These are phyloP conservation scores for Cydia pomonella DNA, from an alignment of 1,140 invertebrate species.

Conservation along the genomic window DNA sequence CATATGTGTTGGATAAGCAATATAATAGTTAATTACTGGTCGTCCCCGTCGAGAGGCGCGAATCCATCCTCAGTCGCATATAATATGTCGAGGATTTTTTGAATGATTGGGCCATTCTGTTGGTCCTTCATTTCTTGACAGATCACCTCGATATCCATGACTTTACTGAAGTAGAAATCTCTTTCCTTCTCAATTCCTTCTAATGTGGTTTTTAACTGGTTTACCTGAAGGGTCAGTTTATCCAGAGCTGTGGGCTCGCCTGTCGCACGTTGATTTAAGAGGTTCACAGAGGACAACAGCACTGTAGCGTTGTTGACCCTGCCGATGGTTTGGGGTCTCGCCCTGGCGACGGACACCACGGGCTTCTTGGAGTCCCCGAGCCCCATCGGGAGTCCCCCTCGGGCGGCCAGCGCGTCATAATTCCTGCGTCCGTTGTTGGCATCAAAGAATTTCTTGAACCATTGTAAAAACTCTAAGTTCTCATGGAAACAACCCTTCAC, in stretches of 20 bases:
- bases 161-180: slow-evolving; percentile 98
- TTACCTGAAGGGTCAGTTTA: slow-evolving; percentile 80
- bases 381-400: slow-evolving; percentile 93
- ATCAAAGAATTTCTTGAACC: slow-evolving; percentile 99
- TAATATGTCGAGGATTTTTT: slow-evolving; percentile 97
- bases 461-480: slow-evolving; percentile 99
- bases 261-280: slow-evolving; percentile 70
- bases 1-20: slow-evolving; percentile 70
- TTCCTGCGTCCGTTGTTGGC: slow-evolving; percentile 96
- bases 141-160: slow-evolving; percentile 98
- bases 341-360: slow-evolving; percentile 76
- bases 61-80: slow-evolving; percentile 99
- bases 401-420: slow-evolving; percentile 93
- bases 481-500: slow-evolving; percentile 98
- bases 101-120: slow-evolving; percentile 88
- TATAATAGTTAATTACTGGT: slow-evolving; percentile 78
- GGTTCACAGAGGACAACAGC: slow-evolving; percentile 64
- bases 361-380: slow-evolving; percentile 78
- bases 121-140: slow-evolving; percentile 96
- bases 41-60: slow-evolving; percentile 91
- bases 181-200: too few species aligned
- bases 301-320: slow-evolving; percentile 69
- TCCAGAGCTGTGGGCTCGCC: slow-evolving; percentile 72
- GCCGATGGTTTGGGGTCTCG: slow-evolving; percentile 81
- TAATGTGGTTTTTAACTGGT: slow-evolving; percentile 93